Evolutionary conservation across 1,140 invertebrate species (phyloP).

Genomic region (Zaprionus lachaisei): DNA sequence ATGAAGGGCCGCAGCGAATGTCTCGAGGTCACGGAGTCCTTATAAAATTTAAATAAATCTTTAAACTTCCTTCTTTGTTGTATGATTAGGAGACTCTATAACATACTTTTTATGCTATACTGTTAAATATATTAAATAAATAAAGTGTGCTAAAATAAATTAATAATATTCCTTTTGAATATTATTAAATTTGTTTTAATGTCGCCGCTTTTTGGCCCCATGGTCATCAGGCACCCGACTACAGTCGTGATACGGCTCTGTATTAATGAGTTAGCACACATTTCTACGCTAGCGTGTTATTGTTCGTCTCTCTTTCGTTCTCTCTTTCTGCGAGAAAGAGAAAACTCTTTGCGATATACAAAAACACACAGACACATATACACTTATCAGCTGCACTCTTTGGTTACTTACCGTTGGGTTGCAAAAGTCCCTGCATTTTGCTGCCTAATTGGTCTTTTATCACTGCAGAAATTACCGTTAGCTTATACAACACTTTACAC

Average conservation of each 20-base stretch:
- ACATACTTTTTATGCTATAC: too few relatives aligned
- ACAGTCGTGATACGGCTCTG: not conserved
- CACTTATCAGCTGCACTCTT: conserved; percentile 21
- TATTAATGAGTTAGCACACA: not conserved
- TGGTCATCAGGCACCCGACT: too few relatives aligned
- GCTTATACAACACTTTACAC: conserved; percentile 7
- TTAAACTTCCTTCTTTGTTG: not conserved
- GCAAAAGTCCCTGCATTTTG: conserved; percentile 30
- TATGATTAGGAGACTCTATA: too few relatives aligned
- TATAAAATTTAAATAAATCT: not conserved
- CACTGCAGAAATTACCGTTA: conserved; percentile 2
- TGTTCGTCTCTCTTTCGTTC: not conserved
- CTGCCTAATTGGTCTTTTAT: conserved; percentile 6
- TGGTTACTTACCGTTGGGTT: conserved; percentile 45
- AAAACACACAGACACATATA: not conserved
- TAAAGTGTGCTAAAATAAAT: too few relatives aligned
- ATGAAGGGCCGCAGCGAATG: not conserved
- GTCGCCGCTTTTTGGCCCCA: too few relatives aligned
- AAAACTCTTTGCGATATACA: not conserved
- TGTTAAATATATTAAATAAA: too few relatives aligned
- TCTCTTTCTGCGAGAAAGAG: too few relatives aligned
- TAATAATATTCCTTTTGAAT: too few relatives aligned
- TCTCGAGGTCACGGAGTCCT: not conserved
- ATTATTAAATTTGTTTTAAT: too few relatives aligned
- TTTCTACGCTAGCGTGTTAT: too few relatives aligned